A percentile compares a stretch with the other conserved stretches of the same genome.
Conservation (phyloP, 2,113 vertebrate genomes). For the Solea senegalensis region DNA sequence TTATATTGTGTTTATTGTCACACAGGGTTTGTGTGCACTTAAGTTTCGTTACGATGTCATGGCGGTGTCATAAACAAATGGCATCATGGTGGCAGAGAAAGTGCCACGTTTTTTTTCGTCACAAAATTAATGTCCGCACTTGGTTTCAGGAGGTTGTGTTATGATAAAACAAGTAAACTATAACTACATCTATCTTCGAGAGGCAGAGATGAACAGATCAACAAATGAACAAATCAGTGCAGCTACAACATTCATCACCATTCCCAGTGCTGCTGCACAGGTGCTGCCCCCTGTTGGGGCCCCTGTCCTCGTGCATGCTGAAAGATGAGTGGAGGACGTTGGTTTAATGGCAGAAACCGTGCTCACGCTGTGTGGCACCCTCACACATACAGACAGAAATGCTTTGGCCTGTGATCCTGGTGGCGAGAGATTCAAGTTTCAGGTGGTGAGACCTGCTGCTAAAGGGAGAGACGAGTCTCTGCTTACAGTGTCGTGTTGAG, state of each 20-base stretch:
- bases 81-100: too few relatives aligned
- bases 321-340: conserved; percentile 58
- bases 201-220: too few relatives aligned
- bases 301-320: conserved; percentile 17
- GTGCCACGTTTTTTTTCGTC: too few relatives aligned
- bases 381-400: conserved; percentile 60
- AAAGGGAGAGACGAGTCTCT: conserved; percentile 73
- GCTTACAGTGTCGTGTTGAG: conserved; percentile 72
- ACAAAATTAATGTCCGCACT: too few relatives aligned
- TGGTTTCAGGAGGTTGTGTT: too few relatives aligned
- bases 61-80: too few relatives aligned
- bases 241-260: conserved; percentile 2
- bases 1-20: too few relatives aligned
- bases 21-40: too few relatives aligned
- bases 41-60: too few relatives aligned
- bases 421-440: conserved; percentile 72
- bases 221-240: too few relatives aligned
- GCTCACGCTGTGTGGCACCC: conserved; percentile 54
- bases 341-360: conserved; percentile 61
- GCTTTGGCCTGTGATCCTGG: conserved; percentile 66
- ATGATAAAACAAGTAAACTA: too few relatives aligned
- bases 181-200: too few relatives aligned
- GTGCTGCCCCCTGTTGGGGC: conserved; percentile 76
- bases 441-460: conserved; percentile 55
- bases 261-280: conserved; percentile 25